Base-by-base conservation (phyloP, 2,888 invertebrate species). In the Stegophylla sp. region DNA sequence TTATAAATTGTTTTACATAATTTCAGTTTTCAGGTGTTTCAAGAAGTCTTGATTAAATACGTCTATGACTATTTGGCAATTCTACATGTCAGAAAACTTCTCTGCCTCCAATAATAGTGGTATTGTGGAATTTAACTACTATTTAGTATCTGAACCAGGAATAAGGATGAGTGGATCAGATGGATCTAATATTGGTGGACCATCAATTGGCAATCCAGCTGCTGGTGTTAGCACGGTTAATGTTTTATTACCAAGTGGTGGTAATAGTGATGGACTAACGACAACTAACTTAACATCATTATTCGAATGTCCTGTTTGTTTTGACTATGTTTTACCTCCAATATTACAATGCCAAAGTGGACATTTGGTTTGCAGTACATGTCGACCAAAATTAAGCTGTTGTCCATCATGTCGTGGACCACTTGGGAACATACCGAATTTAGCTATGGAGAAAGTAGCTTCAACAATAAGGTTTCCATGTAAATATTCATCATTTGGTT, bases 381-480 rank as follows among this genome's bases (percentile, higher is more conserved):
- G 99, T 88, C 91, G 98, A 83, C 97, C 97, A 81, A 99, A 98
- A 88, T 90, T 99, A 83, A 94, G 94, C 84, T 96, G 96, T 87
- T 99, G 99, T 88, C 99, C 99, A 64, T 98, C 98, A 83, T 99
- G 98, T 87, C 92, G 99, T 83, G 98, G 98, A 82, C 96, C 97
- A 51, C 89, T 98, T 86, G 93, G 93, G 82, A 98, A 98, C 87
- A 99, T 99, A 85, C 91, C 99, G 84, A 99, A 99, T 88, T 89
- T 99, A 86, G 98, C 98, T 48, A 98, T 99, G 97, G 99, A 99
- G 87, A 99, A 99, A 88, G 97, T 99, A 53, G 99, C 99, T 59
- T 94, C 95, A 85, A 98, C 97, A 85, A 95, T 99, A 67, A 94
- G 96, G 91, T 99, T 99, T 86, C 98, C 99, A 0, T 99, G 99